Evolutionary conservation across 1,140 invertebrate species (phyloP), one percentile per base, ranked within the genome.

Genomic region (Steinernema khuongi): DNA sequence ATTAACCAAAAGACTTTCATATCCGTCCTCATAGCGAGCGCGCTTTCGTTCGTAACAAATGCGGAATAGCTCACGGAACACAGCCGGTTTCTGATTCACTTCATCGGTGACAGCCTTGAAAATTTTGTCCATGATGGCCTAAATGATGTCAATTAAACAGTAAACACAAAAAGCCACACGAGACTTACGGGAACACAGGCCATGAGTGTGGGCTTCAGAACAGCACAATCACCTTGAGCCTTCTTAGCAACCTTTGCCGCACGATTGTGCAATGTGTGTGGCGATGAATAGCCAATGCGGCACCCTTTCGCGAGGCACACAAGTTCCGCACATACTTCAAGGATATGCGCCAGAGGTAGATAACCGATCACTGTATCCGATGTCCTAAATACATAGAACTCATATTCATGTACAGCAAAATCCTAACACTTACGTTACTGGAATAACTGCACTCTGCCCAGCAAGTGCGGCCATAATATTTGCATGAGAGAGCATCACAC

Each of bases 271-370:
- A 99, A 90, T 0, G 96, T 99, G 28, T 94, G 87, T 0, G 96
- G 92, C 0, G 94, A 94, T 0, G 94, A 96, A 86, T 98, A 99
- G 4, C 96, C 96, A 85, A 99, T 95, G 1, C 91, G 89, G n/a
- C 95, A 90, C 30, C 95, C 96, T 83, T 87, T 86, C 17, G 88
- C 82, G 67, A 76, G 72, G 31, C 76, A 60, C 19, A 79, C 79
- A 78, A 82, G 81, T 87, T 89, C 89, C 75, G 86, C 87, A 67
- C 94, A 89, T 44, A 99, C 88, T 87, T 99, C 97, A 79, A 97
- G 92, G 0, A 99, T 95, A 87, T 99, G 97, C 44, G 96, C 96
- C 67, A 98, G 88, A 14, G 96, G 96, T 71, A 99, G 88, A 87
- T 96, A 99, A 41, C 92, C 96, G 84, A 98, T 91, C 79, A 96